These are phyloP conservation scores for Tetheella fluctuosa DNA, from an alignment of 2,888 invertebrate species.

Conservation along the genomic window DNA sequence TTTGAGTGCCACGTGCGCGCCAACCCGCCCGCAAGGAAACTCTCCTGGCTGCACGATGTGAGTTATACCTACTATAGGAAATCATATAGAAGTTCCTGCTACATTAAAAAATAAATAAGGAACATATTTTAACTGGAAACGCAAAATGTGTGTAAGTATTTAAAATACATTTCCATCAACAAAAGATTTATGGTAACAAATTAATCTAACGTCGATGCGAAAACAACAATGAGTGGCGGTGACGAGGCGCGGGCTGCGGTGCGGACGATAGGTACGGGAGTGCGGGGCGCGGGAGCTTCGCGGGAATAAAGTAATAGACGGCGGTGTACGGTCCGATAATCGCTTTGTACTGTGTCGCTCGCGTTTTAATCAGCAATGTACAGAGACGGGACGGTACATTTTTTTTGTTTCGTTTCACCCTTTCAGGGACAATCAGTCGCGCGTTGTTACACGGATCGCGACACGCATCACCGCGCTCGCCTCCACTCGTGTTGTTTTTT, in stretches of 20 bases:
- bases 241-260: slow-evolving; percentile 23
- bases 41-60: slow-evolving; percentile 95
- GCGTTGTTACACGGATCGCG: slow-evolving; percentile 65
- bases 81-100: not conserved
- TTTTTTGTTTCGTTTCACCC: slow-evolving; percentile 67
- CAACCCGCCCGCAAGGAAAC: slow-evolving; percentile 92
- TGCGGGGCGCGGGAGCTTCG: not conserved
- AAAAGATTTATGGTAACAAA: slow-evolving; percentile 55
- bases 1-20: slow-evolving; percentile 96
- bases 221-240: slow-evolving; percentile 38
- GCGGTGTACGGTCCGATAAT: slow-evolving; percentile 70
- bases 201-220: slow-evolving; percentile 51
- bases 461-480: slow-evolving; percentile 58
- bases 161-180: slow-evolving; percentile 27
- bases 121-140: no score
- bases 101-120: not conserved
- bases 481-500: slow-evolving; percentile 36
- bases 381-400: slow-evolving; percentile 42
- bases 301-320: slow-evolving; percentile 52
- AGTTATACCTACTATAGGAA: slow-evolving; percentile 68
- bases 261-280: slow-evolving; percentile 17
- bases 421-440: slow-evolving; percentile 75
- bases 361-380: slow-evolving; percentile 75
- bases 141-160: not conserved
- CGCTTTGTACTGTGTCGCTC: slow-evolving; percentile 70